A percentile compares a stretch with the other conserved stretches of the same genome.
Conservation (phyloP, 2,113 vertebrate species). For the Lasiurus cinereus region DNA sequence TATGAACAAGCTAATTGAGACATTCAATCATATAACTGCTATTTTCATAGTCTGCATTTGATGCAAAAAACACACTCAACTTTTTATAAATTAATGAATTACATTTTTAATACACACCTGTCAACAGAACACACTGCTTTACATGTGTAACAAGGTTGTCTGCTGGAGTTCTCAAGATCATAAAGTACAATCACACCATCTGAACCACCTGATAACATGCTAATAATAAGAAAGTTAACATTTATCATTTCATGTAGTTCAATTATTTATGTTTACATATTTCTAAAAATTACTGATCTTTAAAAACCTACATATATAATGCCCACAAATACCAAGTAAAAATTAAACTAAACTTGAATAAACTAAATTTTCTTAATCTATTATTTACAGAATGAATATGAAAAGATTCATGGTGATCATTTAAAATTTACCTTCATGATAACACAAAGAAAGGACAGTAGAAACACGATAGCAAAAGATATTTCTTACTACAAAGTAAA, state of each 20-base stretch:
- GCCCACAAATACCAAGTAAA: constrained; percentile 41
- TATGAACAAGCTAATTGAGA: constrained; percentile 3
- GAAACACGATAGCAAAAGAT: constrained; percentile 37
- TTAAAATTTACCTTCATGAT: constrained; percentile 48
- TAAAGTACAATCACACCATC: constrained; percentile 97
- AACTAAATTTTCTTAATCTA: constrained; percentile 50
- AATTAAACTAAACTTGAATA: not conserved
- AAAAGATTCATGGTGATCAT: constrained; percentile 48
- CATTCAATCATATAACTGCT: constrained; percentile 49
- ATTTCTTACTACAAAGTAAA: constrained; percentile 45
- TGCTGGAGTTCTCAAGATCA: constrained; percentile 95
- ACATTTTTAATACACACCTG: constrained; percentile 88
- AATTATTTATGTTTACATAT: not conserved
- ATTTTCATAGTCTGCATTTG: constrained; percentile 49
- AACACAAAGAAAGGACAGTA: constrained; percentile 26
- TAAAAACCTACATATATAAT: not conserved
- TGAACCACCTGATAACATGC: constrained; percentile 97
- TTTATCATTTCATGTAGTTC: constrained; percentile 52
- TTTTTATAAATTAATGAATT: constrained; percentile 60
- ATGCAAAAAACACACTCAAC: constrained; percentile 59
- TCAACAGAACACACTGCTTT: constrained; percentile 94
- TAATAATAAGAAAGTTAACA: constrained; percentile 85
- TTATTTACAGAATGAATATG: constrained; percentile 1
- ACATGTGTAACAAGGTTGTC: constrained; percentile 93
- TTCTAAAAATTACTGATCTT: constrained; percentile 25